Conservation (phyloP, 37 sponge, comb jelly and placozoan species). For the Crambe crambe region DNA sequence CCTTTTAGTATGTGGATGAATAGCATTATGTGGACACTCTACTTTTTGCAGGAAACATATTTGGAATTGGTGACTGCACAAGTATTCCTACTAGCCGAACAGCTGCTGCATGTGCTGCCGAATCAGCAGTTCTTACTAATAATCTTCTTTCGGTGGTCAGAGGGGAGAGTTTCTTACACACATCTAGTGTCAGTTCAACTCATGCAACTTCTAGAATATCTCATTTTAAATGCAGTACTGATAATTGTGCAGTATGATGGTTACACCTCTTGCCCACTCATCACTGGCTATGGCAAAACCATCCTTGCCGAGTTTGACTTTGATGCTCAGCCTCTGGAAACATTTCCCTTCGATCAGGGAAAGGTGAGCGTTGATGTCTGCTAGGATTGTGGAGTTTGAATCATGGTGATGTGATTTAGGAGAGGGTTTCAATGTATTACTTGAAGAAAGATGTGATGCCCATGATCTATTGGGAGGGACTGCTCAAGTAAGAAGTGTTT, state of each 20-base stretch:
- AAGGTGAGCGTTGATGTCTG: slow-evolving; percentile 45
- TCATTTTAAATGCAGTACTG: neutral
- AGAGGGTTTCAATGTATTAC: slow-evolving; percentile 62
- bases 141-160: slow-evolving; percentile 68
- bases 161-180: slow-evolving; percentile 29
- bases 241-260: slow-evolving; percentile 84
- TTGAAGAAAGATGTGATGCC: slow-evolving; percentile 84
- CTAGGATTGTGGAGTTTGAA: neutral
- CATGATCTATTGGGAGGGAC: slow-evolving; percentile 78
- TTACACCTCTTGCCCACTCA: slow-evolving; percentile 88
- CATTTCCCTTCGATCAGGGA: slow-evolving; percentile 91
- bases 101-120: slow-evolving; percentile 89
- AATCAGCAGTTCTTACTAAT: slow-evolving; percentile 67
- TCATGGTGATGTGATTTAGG: slow-evolving; percentile 18
- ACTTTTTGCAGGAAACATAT: slow-evolving; percentile 61
- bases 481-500: slow-evolving; percentile 60
- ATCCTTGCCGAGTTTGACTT: slow-evolving; percentile 94
- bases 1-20: neutral
- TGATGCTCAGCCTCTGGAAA: slow-evolving; percentile 78
- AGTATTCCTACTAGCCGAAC: slow-evolving; percentile 88
- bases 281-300: slow-evolving; percentile 76
- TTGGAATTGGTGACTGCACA: slow-evolving; percentile 91
- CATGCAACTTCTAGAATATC: neutral
- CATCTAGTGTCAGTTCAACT: neutral
- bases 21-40: neutral